phyloP scores from a whole-genome alignment of 2,113 vertebrate species.

The Bubalus kerabau region DNA sequence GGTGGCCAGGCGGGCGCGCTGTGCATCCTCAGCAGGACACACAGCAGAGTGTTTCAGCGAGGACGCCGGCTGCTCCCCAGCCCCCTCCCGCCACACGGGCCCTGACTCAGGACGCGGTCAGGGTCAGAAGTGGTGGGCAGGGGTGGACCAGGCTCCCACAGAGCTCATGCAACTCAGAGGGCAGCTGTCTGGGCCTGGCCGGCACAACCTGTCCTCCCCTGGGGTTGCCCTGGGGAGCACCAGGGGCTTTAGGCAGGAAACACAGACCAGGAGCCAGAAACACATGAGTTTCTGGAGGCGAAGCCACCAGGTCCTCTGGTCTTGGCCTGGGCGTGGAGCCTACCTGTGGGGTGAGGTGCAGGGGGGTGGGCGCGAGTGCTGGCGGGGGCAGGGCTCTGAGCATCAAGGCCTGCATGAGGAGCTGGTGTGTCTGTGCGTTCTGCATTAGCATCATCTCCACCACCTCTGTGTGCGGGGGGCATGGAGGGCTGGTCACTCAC shows the following conservation, averaged over 20 bases:
- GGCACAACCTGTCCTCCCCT: neutral
- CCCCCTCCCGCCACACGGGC: too few species aligned
- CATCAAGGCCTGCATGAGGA: conserved; percentile 92
- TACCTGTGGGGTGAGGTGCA: conserved; percentile 71
- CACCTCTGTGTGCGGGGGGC: conserved; percentile 78
- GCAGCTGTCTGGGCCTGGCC: neutral
- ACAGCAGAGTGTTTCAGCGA: neutral
- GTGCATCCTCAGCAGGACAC: conserved; percentile 66
- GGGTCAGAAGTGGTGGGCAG: neutral
- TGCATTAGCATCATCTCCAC: conserved; percentile 92
- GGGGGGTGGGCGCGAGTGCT: neutral
- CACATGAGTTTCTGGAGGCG: neutral
- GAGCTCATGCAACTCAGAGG: neutral
- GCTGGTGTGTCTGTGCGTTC: conserved; percentile 91
- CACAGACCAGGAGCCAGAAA: neutral
- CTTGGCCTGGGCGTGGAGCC: neutral
- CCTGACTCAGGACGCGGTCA: neutral
- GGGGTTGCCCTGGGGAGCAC: neutral
- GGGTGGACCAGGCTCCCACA: neutral
- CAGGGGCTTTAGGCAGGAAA: too few species aligned
- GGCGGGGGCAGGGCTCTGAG: conserved; percentile 84
- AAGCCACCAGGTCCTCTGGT: neutral
- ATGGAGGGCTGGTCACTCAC: neutral
- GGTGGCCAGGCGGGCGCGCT: conserved; percentile 39
- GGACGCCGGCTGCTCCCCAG: rapidly evolving